Conservation (phyloP, 2,113 vertebrate genomes). For the Myiopsitta monachus region DNA sequence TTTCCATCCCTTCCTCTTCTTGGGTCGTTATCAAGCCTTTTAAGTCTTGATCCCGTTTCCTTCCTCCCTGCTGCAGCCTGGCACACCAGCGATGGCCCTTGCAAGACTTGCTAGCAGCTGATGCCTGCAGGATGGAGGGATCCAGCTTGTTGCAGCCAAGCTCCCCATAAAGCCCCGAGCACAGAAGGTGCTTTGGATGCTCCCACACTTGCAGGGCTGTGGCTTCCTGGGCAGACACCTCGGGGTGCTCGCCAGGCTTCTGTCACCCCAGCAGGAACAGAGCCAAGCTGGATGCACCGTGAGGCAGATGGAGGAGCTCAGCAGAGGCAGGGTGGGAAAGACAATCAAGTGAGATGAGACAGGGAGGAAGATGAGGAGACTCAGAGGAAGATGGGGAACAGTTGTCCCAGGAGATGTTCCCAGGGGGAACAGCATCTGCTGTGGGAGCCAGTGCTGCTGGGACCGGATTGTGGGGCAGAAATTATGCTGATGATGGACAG, state of each 20-base stretch:
- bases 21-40: accelerated
- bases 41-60: neutral
- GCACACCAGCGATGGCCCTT: neutral
- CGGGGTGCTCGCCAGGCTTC: neutral
- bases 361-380: neutral
- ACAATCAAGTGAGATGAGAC: neutral
- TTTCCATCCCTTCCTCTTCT: neutral
- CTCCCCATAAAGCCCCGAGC: neutral
- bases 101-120: neutral
- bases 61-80: neutral
- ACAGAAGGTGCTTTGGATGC: neutral
- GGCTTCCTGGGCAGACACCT: neutral
- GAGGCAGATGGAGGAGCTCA: neutral
- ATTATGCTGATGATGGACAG: neutral
- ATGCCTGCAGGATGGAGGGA: neutral
- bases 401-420: neutral
- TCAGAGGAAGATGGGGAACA: neutral
- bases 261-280: neutral
- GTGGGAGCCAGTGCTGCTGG: neutral
- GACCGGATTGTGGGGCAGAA: neutral
- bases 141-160: neutral
- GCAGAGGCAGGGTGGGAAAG: neutral
- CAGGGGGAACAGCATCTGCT: neutral
- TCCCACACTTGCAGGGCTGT: neutral
- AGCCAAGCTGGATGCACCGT: neutral